A percentile compares a stretch with the other conserved stretches of the same genome.
Conservation (phyloP, 1,140 invertebrate genomes). For the Scylla paramamosain region DNA sequence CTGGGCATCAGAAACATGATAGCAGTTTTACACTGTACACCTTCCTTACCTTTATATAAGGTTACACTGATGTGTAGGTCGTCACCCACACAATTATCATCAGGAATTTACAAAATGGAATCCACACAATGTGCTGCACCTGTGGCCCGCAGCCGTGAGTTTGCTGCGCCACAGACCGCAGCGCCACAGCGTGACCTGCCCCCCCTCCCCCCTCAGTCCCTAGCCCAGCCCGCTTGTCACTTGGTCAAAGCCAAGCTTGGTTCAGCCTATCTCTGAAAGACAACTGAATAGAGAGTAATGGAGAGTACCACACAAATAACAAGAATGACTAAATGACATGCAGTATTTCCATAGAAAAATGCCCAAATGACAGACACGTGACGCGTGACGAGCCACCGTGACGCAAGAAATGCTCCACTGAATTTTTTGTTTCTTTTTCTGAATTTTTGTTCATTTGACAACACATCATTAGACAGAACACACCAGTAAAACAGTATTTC, state of each 20-base stretch:
- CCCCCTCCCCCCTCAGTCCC: too few relatives aligned
- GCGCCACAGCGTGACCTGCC: background rate
- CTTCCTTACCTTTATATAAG: constrained; percentile 72
- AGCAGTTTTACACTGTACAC: constrained; percentile 70
- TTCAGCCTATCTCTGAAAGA: constrained; percentile 27
- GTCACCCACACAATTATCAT: constrained; percentile 70
- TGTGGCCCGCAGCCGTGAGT: background rate
- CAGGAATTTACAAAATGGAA: constrained; percentile 69
- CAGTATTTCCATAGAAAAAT: constrained; percentile 18
- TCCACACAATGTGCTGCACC: constrained; percentile 34
- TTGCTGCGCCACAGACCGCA: constrained; percentile 14
- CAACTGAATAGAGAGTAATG: constrained; percentile 13
- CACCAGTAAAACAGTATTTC: background rate
- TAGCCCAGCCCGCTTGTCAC: background rate
- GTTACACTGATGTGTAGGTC: constrained; percentile 68
- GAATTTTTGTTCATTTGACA: background rate
- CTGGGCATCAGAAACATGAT: constrained; percentile 38
- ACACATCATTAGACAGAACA: background rate
- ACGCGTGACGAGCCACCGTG: background rate
- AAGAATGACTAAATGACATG: constrained; percentile 22
- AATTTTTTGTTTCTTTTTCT: background rate
- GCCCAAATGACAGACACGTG: background rate
- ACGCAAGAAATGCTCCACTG: background rate
- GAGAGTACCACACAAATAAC: background rate
- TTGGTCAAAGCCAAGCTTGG: background rate